Evolutionary conservation across 2,797 vertebrate genomes (phyloP), one percentile per base, ranked within the genome.

Genomic region (Neopelma chrysocephalum): DNA sequence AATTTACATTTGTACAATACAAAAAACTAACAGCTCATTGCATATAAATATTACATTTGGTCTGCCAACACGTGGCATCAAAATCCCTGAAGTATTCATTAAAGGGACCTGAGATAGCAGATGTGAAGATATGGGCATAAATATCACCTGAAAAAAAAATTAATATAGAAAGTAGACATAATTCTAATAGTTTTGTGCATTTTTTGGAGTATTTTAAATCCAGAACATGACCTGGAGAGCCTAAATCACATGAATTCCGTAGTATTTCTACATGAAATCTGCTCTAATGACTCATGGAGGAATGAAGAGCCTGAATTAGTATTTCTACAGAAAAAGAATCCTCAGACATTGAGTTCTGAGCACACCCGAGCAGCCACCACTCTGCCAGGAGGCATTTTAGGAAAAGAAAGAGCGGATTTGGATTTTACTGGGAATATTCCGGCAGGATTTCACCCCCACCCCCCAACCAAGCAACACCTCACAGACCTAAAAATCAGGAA

Each of bases 1-100:
- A 97, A 97, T 97, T 96, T 98, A 97, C 98, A 98, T 97, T 96
- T 93, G 96, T 97, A 98, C 96, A 98, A 95, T 97, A 98, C 96
- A 98, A 98, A 90, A 98, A 98, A 97, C 97, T 96, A 97, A 97
- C 96, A 95, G 84, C 96, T 97, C 93, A 96, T 98, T 98, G 98
- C 97, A 98, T 98, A 98, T 98, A 98, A 98, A 98, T 97, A 96
- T 97, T 98, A 97, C 98, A 98, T 98, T 98, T 98, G 97, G 96
- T 98, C 97, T 98, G 97, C 96, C 96, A 95, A 91, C 95, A 73
- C 48, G 89, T 92, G 97, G 94, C 97, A 98, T 97, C 96, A 98
- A 98, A 97, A 97, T 98, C 96, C 97, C 97, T 98, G 98, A 98
- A 97, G 94, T 96, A 94, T 96, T 97, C 96, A 97, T 96, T 97